Evolutionary conservation across 2,113 vertebrate species (phyloP), one percentile per base, ranked within the genome.

Genomic region (Aythya baeri): DNA sequence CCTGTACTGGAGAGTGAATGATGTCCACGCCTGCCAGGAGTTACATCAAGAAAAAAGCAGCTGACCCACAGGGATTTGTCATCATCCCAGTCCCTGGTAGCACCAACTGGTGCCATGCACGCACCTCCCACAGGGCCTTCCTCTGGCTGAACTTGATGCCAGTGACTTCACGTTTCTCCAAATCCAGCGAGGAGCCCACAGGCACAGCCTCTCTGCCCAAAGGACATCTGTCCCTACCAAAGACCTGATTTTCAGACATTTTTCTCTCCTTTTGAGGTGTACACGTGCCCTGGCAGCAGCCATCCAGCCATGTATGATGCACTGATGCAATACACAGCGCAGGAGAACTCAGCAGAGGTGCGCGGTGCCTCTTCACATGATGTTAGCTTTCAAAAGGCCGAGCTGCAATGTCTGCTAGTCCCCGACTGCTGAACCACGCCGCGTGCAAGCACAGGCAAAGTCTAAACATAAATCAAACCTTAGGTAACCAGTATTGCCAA

Each of bases 351-450:
- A 65, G 73, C 38, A 22, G 5, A 9, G 15, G 57, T 32, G 15
- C 49, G 4, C 0, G 0, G 23, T 25, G 17, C 13, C 61, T 63
- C 78, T 36, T 38, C 49, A 50, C 25, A 41, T 0, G 0, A 5
- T 41, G 66, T 11, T 17, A 54, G 11, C 11, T 89, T 32, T 15
- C 36, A 20, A 29, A 58, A 86, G n/a, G 26, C 59, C 49, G 72
- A 63, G 59, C 21, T 76, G 29, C 0, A 2, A 26, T 10, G 31
- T 7, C 66, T 94, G 73, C 59, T 72, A 23, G 46, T 43, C 46
- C 57, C 41, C 65, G 11, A 17, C 66, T 36, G 12, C 22, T 32
- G 29, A 5, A 31, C 2, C 4, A 6, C 9, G 14, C 44, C 67
- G 55, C 7, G 29, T 76, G 55, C 52, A 54, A 88, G 68, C 58